These are phyloP conservation scores for Sternotherus odoratus DNA, from an alignment of 2,797 vertebrate species.

Conservation along the genomic window DNA sequence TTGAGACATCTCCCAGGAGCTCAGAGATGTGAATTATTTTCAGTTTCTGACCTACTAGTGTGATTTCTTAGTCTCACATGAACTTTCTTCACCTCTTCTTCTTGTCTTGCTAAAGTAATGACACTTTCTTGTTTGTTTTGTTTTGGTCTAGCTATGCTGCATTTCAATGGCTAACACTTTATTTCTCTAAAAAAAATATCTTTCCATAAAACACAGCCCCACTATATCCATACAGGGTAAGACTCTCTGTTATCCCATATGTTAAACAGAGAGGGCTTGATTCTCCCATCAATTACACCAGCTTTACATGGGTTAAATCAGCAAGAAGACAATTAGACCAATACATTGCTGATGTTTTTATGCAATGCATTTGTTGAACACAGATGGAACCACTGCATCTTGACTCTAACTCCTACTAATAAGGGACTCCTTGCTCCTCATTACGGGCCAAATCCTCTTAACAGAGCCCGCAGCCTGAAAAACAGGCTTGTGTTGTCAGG, in stretches of 20 bases:
- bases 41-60: neutral
- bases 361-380: neutral
- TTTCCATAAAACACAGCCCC: neutral
- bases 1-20: neutral
- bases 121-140: neutral
- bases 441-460: neutral
- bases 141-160: neutral
- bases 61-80: slow-evolving; percentile 37
- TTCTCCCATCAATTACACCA: neutral
- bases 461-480: neutral
- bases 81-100: slow-evolving; percentile 31
- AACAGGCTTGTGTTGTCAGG: neutral
- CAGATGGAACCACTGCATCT: neutral
- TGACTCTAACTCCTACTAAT: neutral
- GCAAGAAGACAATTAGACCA: neutral
- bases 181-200: neutral
- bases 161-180: neutral
- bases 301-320: slow-evolving; percentile 5
- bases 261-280: neutral
- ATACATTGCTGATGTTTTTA: neutral
- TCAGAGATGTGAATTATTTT: slow-evolving; percentile 3
- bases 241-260: neutral
- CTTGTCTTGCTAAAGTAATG: neutral
- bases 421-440: neutral
- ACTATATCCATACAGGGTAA: neutral